phyloP scores from a whole-genome alignment of 2,113 vertebrate genomes.

The Syrmaticus mikado region DNA sequence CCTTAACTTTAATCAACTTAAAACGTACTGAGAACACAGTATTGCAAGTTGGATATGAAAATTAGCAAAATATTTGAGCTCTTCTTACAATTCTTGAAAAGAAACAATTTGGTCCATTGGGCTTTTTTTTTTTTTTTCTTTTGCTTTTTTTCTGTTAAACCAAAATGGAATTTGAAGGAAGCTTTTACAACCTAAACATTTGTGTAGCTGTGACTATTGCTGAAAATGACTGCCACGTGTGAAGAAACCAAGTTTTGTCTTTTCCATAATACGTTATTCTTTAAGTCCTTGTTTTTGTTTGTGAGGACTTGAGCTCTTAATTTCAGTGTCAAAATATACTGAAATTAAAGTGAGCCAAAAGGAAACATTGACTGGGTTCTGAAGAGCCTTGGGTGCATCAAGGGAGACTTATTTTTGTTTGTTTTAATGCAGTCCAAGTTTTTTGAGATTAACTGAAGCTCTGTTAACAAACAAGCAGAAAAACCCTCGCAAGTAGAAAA shows the following conservation, averaged over 20 bases:
- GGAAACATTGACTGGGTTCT: background rate
- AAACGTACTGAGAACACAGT: background rate
- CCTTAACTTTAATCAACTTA: slow-evolving; percentile 58
- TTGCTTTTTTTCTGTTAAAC: slow-evolving; percentile 16
- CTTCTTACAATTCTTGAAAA: slow-evolving; percentile 29
- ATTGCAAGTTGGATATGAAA: slow-evolving; percentile 22
- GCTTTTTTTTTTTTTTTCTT: background rate
- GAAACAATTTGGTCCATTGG: slow-evolving; percentile 21
- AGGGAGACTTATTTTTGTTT: background rate
- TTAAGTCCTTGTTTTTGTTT: background rate
- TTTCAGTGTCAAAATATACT: slow-evolving; percentile 19
- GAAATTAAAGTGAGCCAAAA: background rate
- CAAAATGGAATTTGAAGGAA: slow-evolving; percentile 23
- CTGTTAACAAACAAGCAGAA: background rate
- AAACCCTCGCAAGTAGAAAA: background rate
- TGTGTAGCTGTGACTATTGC: slow-evolving; percentile 31
- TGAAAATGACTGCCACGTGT: background rate
- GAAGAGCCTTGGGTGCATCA: background rate
- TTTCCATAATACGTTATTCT: slow-evolving; percentile 36
- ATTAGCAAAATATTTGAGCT: slow-evolving; percentile 33
- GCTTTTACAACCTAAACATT: slow-evolving; percentile 51
- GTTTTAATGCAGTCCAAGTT: background rate
- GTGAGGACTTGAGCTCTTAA: background rate
- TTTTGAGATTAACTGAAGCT: background rate
- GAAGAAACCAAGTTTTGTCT: slow-evolving; percentile 40